Conservation (phyloP, 2,113 vertebrate species). For the Aegotheles bennettii region DNA sequence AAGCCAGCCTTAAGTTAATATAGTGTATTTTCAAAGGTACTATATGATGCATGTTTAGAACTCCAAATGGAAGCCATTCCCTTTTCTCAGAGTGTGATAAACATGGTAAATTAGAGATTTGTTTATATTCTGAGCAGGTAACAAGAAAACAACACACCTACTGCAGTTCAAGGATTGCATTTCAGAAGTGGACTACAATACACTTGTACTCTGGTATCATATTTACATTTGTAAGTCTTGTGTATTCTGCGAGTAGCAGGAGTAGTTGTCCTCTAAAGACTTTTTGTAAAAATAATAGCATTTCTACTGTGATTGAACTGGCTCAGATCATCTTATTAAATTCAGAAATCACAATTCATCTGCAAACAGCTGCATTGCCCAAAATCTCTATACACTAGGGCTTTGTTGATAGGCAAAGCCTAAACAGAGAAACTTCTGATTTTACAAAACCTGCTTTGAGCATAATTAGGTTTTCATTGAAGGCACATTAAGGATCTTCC, state of each 20-base stretch:
- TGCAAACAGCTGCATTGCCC: background rate
- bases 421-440: background rate
- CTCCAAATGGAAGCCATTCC: slow-evolving; percentile 23
- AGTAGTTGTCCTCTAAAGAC: background rate
- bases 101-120: slow-evolving; percentile 18
- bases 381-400: background rate
- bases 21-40: background rate
- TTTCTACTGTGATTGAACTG: background rate
- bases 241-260: background rate
- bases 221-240: background rate
- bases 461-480: background rate
- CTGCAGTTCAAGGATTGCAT: background rate
- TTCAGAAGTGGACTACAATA: background rate
- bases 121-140: slow-evolving; percentile 56
- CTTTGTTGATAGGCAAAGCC: background rate
- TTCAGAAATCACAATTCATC: background rate
- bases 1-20: slow-evolving; percentile 1
- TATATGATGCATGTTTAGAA: background rate
- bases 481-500: background rate
- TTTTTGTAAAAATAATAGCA: background rate
- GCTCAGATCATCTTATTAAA: background rate
- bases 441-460: background rate
- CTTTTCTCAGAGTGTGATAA: background rate
- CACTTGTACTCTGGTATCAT: background rate
- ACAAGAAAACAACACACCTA: background rate